Base-by-base conservation (phyloP, 2,113 vertebrate species). In the Sceloporus undulatus region DNA sequence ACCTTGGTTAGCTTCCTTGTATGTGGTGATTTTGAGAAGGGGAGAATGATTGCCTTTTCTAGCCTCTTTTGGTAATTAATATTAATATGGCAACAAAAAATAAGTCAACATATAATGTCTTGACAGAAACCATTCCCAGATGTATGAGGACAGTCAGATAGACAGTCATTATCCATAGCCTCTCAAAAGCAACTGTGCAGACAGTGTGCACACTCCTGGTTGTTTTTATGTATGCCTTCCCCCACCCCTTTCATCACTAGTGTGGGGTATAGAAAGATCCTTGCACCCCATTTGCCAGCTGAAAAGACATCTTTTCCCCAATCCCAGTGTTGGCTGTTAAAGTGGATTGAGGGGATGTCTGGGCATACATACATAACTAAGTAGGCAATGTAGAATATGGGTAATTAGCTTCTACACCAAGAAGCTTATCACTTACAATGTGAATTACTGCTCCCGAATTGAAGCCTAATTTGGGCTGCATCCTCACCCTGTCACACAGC, bases 11-110 rank as follows among this genome's bases (percentile, higher is more conserved):
- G 3, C 0, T 78, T 89, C 91, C 87, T 65, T 88, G 88, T 38
- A 25, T 56, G 84, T 56, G 5, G 9, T 91, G 4, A 81, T 59
- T 85, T 86, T 91, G 84, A 27, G 25, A 62, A 54, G 77, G 84
- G 79, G 29, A 38, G 9, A 65, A 29, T 23, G 9, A 4, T 11
- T 70, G 54, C 16, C 0, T 25, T 68, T 88, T 88, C 1, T 23
- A 85, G n/a, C 52, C 91, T 85, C 14, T 88, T 92, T 89, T 56
- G 71, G 56, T 66, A 84, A 29, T 89, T 54, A 48, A n/a, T 65
- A 66, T 40, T 38, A 54, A 29, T 56, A 59, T 19, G 11, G 2
- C 27, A 71, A 23, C 65, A 48, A 48, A 48, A 62, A 62, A 62
- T 62, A 62, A 62, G 11, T 62, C 59, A 62, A 14, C 16, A 4